Base-by-base conservation (phyloP, 2,113 vertebrate species). In the Symphodus melops region DNA sequence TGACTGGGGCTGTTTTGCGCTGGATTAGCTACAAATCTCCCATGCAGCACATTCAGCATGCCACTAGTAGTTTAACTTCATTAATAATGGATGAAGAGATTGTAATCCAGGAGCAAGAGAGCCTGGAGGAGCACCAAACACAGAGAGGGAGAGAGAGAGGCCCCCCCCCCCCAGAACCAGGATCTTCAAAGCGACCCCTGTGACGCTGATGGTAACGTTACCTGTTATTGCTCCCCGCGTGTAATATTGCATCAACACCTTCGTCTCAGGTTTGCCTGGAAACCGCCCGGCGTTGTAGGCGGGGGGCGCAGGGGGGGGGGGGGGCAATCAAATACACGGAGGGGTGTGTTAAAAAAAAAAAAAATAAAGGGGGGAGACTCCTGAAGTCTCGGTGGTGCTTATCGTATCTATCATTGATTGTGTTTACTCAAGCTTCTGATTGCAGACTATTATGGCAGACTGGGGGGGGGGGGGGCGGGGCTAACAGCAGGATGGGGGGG, bases 61-160 rank as follows among this genome's bases (percentile, higher is more conserved):
- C 95, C 96, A 97, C 96, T 95, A 96, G 96, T 97, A 97, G 96
- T 97, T 97, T 98, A 97, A 96, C 96, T 95, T 97, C 97, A 99
- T 99, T 97, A 98, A 99, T 99, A 98, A 99, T 98, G 96, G 95
- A 99, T 99, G 97, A 98, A 97, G 95, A 95, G 95, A 97, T 96
- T 96, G 94, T 97, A 98, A 98, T 98, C 97, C 95, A 95, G 61
- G 91, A 95, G 94, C 94, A 95, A 94, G 92, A 93, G 94, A 95
- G 93, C 94, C 75, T 79, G 83, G 82, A 92, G 91, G 83, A 86
- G 85, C 73, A 77, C 46, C 72, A 63, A 46, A 65, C 67, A 58
- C 28, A 4, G 52, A 46, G 42, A 33, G 28, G 6, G 28, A 55
- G 42, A 55, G 41, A 48, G 25, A 63, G 56, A 70, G 76, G 71